Evolutionary conservation across 2,888 invertebrate species (phyloP), one percentile per base, ranked within the genome.

Genomic region (Dolichomitus sp.): DNA sequence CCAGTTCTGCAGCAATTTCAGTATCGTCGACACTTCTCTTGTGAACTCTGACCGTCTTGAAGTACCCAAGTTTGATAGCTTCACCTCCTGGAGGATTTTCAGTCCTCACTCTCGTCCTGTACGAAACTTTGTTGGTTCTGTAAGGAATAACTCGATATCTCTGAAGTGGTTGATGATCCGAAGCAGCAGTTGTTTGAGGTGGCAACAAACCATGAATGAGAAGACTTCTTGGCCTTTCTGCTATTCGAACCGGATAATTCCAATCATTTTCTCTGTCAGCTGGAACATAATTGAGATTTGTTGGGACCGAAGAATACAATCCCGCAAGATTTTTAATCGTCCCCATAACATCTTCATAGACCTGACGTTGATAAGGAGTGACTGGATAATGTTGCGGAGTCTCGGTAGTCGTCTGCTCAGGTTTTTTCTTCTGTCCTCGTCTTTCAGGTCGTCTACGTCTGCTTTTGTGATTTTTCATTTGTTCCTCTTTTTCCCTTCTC

Each of bases 321-420:
- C 80, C 86, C 17, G 88, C 88, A 14, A 89, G 81, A 83, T 92
- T 90, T 68, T 90, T 89, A 12, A 93, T 93, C 2, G 89, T 92
- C 1, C 91, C 92, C 92, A 93, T 93, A 0, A 93, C 93, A 59
- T 93, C 93, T 30, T 93, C 91, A 83, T 93, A 93, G 2, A 93
- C 92, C 57, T 92, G 89, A 11, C 85, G 89, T 30, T 93, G 88
- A 82, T 92, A 93, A 3, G 91, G 89, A 2, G 79, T 85, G 1
- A 84, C 65, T 9, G 81, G 57, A 65, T 27, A 23, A 0, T 80
- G 2, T 54, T 80, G 79, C 0, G 88, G 83, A 7, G 73, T 4
- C 0, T 81, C 79, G 12, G 86, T 88, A 2, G 83, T 85, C 30
- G 85, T 83, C 14, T 23, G 61, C 30, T 23, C 37, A n/a, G 33